A percentile compares a stretch with the other conserved stretches of the same genome.
Evolutionary conservation across 2,797 vertebrate species (phyloP).

Genomic region (Chloroceryle inda): DNA sequence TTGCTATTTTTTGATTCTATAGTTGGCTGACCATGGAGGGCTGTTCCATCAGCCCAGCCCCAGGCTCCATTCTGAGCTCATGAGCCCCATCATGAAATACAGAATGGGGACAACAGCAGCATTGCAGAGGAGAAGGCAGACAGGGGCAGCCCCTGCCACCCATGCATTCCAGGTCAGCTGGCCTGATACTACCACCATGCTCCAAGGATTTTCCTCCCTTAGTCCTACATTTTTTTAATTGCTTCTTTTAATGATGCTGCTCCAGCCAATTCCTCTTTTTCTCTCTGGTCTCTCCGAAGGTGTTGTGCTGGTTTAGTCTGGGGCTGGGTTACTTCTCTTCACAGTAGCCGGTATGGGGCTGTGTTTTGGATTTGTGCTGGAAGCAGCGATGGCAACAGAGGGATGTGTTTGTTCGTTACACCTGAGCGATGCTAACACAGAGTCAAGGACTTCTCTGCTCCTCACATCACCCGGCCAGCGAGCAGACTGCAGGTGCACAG

Average conservation of each 20-base stretch:
- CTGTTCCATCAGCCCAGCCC: not conserved
- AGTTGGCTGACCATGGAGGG: no score
- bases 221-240: no score
- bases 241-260: not conserved
- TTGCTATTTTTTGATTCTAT: not conserved
- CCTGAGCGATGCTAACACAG: not conserved
- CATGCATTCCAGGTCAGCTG: fast-evolving
- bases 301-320: not conserved
- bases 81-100: not conserved
- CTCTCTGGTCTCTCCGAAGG: fast-evolving
- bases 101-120: not conserved
- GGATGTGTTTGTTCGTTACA: not conserved
- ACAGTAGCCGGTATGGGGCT: fast-evolving
- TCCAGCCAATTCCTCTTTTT: not conserved
- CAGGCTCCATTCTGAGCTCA: no score
- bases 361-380: not conserved
- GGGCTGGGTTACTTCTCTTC: not conserved
- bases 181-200: not conserved
- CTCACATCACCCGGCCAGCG: not conserved
- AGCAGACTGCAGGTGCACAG: not conserved
- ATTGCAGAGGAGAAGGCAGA: not conserved
- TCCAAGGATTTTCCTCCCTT: not conserved
- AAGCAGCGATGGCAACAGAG: no score
- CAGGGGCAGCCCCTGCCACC: fast-evolving
- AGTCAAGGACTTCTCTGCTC: not conserved